phyloP scores from a whole-genome alignment of 2,113 vertebrate genomes.

The Xiphophorus couchianus region DNA sequence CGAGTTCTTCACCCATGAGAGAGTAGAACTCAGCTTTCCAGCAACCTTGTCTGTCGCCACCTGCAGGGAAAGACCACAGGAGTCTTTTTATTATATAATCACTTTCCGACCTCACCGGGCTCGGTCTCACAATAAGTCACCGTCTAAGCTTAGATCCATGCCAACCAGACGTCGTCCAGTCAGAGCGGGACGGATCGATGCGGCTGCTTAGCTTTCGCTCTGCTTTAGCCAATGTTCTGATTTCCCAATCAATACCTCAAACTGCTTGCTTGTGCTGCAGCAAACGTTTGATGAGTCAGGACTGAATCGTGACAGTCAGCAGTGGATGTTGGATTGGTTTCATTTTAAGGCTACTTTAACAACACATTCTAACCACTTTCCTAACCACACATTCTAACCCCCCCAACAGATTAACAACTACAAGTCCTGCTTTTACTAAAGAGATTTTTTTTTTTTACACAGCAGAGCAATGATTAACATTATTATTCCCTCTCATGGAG shows the following conservation, averaged over 20 bases:
- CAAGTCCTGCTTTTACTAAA: background rate
- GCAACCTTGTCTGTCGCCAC: conserved; percentile 99
- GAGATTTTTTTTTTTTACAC: background rate
- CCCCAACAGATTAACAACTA: background rate
- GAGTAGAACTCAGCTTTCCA: conserved; percentile 98
- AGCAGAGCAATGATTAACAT: too few species aligned
- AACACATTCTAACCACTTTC: background rate
- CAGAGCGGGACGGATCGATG: background rate
- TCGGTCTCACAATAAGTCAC: background rate
- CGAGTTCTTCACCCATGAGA: conserved; percentile 99
- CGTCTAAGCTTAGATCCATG: background rate
- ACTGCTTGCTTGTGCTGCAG: background rate
- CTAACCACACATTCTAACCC: too few species aligned
- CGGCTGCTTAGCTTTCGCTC: conserved; percentile 2
- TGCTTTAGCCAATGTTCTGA: conserved; percentile 14
- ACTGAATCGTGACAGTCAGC: background rate
- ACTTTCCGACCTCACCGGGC: background rate
- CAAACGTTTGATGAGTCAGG: background rate
- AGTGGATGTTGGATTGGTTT: background rate
- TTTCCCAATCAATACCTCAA: conserved; percentile 3
- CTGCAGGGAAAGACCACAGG: conserved; percentile 65
- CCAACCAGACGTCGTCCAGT: conserved; percentile 2
- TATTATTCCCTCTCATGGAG: too few species aligned
- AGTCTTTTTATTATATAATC: background rate
- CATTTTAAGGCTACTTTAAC: background rate